Percentiles rank a stretch among this genome's conserved stretches.
Conservation (phyloP, 1,140 invertebrate species). For the Calliopsis andreniformis region DNA sequence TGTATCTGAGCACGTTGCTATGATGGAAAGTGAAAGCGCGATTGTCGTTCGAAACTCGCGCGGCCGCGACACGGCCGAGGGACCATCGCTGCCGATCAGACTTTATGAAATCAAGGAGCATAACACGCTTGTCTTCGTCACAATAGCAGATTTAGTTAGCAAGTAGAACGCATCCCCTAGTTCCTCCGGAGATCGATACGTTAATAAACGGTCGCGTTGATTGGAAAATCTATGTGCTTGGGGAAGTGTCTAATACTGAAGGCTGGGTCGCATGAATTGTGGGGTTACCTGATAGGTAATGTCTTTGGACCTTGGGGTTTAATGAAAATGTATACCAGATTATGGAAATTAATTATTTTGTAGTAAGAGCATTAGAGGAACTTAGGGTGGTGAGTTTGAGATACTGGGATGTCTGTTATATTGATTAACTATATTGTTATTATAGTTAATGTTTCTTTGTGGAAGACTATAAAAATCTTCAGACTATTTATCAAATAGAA, state of each 20-base stretch:
- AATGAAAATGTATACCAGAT: no score
- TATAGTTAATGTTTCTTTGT: no score
- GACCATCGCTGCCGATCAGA: not conserved
- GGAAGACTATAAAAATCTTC: no score
- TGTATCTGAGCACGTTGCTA: slow-evolving; percentile 63
- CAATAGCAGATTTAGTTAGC: not conserved
- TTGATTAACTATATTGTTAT: no score
- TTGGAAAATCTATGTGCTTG: not conserved
- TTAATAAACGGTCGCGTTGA: slow-evolving; percentile 14
- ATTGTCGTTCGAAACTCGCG: not conserved
- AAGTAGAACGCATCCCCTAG: not conserved
- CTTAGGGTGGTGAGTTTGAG: no score
- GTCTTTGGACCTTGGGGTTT: no score
- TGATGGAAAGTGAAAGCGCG: slow-evolving; percentile 63
- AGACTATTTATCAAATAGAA: no score
- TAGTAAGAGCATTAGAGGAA: no score
- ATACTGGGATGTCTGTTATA: no score
- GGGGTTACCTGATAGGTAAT: no score
- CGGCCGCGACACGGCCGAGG: slow-evolving; percentile 4
- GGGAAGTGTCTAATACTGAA: not conserved
- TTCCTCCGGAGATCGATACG: not conserved
- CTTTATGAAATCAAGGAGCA: slow-evolving; percentile 18
- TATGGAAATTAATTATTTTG: no score
- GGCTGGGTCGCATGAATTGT: not conserved
- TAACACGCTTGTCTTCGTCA: not conserved